A percentile compares a stretch with the other conserved stretches of the same genome.
These are phyloP conservation scores for Herpetotheres cachinnans DNA, from an alignment of 2,113 vertebrate species.

Conservation along the genomic window DNA sequence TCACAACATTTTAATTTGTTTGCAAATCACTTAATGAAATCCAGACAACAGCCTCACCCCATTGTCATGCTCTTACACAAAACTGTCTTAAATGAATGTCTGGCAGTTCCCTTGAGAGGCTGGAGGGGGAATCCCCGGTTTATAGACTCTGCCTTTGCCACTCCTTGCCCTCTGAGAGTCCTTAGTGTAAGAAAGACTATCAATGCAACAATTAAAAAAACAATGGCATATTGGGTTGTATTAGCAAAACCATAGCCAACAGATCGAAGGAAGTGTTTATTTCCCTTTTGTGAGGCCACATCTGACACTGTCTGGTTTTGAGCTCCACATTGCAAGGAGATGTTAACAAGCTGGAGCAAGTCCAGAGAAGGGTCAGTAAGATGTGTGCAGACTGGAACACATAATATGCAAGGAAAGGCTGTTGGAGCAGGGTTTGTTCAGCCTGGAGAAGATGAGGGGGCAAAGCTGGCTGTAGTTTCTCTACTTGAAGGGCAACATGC, in stretches of 20 bases:
- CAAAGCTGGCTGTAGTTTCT: neutral
- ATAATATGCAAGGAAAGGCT: neutral
- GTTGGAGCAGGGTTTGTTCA: neutral
- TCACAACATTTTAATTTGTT: slow-evolving; percentile 10
- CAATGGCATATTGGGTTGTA: neutral
- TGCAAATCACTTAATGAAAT: slow-evolving; percentile 9
- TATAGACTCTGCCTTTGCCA: neutral
- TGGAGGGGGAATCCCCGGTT: neutral
- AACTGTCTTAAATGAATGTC: neutral
- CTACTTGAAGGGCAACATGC: neutral
- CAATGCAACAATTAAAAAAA: neutral
- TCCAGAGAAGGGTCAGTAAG: neutral
- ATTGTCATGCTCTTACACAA: neutral
- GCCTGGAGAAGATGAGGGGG: neutral
- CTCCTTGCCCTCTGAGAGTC: neutral
- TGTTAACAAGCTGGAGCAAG: neutral
- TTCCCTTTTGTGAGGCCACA: neutral
- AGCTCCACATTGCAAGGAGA: neutral
- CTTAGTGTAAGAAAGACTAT: neutral
- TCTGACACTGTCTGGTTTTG: neutral
- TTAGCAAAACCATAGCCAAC: neutral
- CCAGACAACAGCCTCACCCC: slow-evolving; percentile 4
- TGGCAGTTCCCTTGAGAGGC: neutral
- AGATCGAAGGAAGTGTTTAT: neutral
- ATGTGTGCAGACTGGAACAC: neutral